Percentiles rank a stretch among this genome's conserved stretches.
Conservation (phyloP, 2,797 vertebrate species). For the Acanthurus tractus region DNA sequence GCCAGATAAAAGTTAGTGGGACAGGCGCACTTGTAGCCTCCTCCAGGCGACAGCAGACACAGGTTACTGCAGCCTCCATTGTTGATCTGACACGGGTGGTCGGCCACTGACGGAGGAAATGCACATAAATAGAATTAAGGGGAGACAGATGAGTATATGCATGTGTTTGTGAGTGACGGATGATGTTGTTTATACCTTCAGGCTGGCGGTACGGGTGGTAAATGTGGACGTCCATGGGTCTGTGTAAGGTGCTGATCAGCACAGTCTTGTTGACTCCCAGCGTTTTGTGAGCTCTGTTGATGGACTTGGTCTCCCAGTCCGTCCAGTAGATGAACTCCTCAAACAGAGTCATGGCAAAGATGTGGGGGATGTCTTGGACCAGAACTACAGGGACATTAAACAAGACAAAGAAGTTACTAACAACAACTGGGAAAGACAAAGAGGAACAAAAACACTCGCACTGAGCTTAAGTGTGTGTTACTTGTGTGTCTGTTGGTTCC, state of each 20-base stretch:
- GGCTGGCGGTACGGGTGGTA: constrained; percentile 82
- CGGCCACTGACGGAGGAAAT: constrained; percentile 84
- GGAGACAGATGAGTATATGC: neutral
- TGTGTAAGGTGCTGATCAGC: constrained; percentile 96
- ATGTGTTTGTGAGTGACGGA: neutral
- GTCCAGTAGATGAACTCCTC: constrained; percentile 99
- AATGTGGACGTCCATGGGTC: constrained; percentile 97
- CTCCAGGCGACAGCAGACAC: constrained; percentile 93
- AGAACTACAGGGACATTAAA: constrained; percentile 70
- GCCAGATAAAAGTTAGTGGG: constrained; percentile 98
- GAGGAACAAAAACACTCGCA: neutral
- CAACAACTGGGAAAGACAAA: neutral
- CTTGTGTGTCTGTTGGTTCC: constrained; percentile 94
- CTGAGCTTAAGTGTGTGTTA: constrained; percentile 64
- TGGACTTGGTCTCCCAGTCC: constrained; percentile 99
- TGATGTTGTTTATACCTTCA: constrained; percentile 61
- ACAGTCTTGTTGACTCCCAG: constrained; percentile 92
- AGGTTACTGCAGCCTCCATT: constrained; percentile 98
- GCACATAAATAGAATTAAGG: constrained; percentile 28
- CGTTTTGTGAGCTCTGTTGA: constrained; percentile 94
- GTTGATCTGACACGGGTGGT: constrained; percentile 90
- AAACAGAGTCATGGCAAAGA: constrained; percentile 97
- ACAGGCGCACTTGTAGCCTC: constrained; percentile 92
- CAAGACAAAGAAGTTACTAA: constrained; percentile 56
- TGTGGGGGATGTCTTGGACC: constrained; percentile 94